phyloP scores from a whole-genome alignment of 2,113 vertebrate genomes.

The Onychostruthus taczanowskii region DNA sequence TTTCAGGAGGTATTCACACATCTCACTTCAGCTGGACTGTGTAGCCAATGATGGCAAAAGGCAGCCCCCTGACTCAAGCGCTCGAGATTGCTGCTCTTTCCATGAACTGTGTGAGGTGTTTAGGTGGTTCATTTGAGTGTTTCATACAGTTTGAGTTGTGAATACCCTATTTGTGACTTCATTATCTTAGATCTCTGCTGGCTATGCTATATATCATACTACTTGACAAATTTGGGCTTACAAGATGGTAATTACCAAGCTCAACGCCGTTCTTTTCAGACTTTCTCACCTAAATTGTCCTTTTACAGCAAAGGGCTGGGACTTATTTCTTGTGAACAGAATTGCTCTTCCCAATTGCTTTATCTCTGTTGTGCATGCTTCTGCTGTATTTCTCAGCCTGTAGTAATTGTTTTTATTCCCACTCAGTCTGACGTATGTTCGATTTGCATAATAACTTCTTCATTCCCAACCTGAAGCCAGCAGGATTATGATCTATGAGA shows the following conservation, averaged over 20 bases:
- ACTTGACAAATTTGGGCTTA: not conserved
- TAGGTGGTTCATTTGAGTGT: not conserved
- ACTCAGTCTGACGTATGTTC: not conserved
- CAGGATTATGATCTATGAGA: not conserved
- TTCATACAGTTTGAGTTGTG: not conserved
- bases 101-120: not conserved
- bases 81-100: not conserved
- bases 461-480: not conserved
- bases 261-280: not conserved
- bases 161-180: not conserved
- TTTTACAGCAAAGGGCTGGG: not conserved
- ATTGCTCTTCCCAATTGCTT: not conserved
- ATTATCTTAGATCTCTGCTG: not conserved
- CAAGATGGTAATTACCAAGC: not conserved
- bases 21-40: not conserved
- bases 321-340: not conserved
- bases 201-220: not conserved
- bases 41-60: not conserved
- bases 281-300: not conserved
- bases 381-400: not conserved
- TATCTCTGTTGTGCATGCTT: not conserved
- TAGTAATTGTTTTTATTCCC: not conserved
- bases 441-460: slow-evolving; percentile 2
- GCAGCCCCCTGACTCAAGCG: not conserved
- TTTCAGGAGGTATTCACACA: not conserved